Base-by-base conservation (phyloP, 2,797 vertebrate genomes). In the Hippopotamyrus pictus region DNA sequence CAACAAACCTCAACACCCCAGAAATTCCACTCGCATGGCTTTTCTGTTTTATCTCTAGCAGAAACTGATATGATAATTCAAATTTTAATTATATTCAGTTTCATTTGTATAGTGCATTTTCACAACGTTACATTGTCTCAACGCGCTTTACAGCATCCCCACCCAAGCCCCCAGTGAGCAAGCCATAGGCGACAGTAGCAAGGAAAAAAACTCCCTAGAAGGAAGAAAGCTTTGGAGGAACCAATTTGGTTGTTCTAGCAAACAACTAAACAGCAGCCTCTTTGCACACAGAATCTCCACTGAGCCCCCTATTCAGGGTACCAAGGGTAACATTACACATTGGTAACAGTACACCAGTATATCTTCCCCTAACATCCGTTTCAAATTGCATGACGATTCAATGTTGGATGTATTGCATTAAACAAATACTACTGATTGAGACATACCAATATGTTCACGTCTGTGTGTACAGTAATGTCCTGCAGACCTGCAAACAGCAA, bases 361-460 rank as follows among this genome's bases (percentile, higher is more conserved):
- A 29, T 44, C 62, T 62, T 41, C 50, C 46, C 82, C 51, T 41
- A 76, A 83, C 86, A 57, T 87, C 57, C 25, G 65, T 87, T 89
- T 89, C 84, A 89, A 3, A n/a, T 89, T 73, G 59, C 86, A 57
- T 29, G 22, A 46, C 29, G n/a, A 46, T 82, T 62, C 54, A 85
- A 17, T 48, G 14, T 48, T 85, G 53, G 41, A 22, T 87, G 14
- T 37, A 73, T 25, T 54, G 22, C 25, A 53, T 86, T 53, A 9
- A 86, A n/a, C 50, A 82, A 89, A 89, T 62, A 87, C 12, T 48
- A 17, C 11, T 41, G n/a, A 85, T 33, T 22, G 7, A 22, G 90
- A 91, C 92, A 91, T 88, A 93, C 93, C 92, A 88, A 90, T 62
- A 90, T 89, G 88, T 91, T 90, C 92, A 51, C 89, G 89, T 86